Conservation (phyloP, 2,888 invertebrate species). For the Tortrix viridana region DNA sequence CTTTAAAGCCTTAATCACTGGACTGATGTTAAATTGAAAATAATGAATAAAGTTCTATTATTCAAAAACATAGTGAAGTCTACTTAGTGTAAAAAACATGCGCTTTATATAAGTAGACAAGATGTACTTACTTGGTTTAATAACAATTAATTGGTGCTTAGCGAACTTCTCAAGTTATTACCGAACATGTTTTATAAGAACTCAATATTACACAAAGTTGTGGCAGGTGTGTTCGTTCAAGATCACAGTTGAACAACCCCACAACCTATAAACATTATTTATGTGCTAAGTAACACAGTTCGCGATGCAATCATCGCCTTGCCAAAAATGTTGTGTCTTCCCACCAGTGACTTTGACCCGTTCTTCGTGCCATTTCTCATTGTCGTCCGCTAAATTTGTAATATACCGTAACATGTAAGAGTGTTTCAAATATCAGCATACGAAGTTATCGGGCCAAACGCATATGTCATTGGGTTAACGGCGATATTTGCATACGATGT, state of each 20-base stretch:
- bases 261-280: conserved; percentile 42
- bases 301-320: conserved; percentile 51
- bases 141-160: too few species aligned
- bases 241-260: conserved; percentile 46
- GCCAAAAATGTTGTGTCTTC: conserved; percentile 53
- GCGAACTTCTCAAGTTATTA: too few species aligned
- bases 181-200: too few species aligned
- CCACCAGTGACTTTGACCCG: conserved; percentile 72
- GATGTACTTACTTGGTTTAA: too few species aligned
- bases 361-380: conserved; percentile 67
- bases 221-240: conserved; percentile 18
- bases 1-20: too few species aligned
- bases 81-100: too few species aligned
- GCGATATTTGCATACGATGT: conserved; percentile 68
- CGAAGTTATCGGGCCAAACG: conserved; percentile 67
- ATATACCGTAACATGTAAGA: conserved; percentile 76
- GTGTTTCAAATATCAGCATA: conserved; percentile 62
- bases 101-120: too few species aligned
- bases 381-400: conserved; percentile 59
- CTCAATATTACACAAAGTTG: conserved; percentile 5
- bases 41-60: too few species aligned
- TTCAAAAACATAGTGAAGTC: too few species aligned
- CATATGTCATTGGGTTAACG: conserved; percentile 78
- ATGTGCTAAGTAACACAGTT: conserved; percentile 43
- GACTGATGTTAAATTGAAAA: too few species aligned